Evolutionary conservation across 2,888 invertebrate species (phyloP).

Genomic region (Sipha maydis): DNA sequence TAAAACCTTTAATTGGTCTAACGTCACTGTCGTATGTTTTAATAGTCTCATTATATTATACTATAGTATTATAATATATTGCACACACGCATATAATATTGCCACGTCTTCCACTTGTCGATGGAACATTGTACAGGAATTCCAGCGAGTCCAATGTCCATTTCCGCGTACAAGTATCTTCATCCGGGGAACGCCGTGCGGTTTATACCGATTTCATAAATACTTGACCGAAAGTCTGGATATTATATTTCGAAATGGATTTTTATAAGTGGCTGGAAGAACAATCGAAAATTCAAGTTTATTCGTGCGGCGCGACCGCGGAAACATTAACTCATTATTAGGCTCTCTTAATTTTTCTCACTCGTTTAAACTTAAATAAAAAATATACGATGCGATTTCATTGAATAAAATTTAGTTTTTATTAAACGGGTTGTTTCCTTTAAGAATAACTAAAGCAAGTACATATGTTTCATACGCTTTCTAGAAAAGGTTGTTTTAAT

Average conservation of each 20-base stretch:
- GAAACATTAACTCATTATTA: not conserved
- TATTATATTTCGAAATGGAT: slow-evolving; percentile 37
- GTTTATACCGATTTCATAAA: not conserved
- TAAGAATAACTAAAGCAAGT: no score
- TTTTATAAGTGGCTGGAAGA: slow-evolving; percentile 22
- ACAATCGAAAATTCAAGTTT: not conserved
- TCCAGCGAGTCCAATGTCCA: slow-evolving; percentile 6
- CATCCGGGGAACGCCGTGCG: not conserved
- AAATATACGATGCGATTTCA: no score
- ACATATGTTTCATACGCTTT: no score
- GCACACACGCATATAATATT: not conserved
- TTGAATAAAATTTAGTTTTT: no score
- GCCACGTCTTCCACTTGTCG: not conserved
- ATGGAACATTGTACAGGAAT: not conserved
- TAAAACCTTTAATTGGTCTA: slow-evolving; percentile 53
- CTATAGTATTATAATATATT: not conserved
- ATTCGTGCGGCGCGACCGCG: not conserved
- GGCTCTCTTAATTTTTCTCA: not conserved
- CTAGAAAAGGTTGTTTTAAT: no score
- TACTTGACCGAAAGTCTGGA: slow-evolving; percentile 18
- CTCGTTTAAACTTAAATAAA: no score
- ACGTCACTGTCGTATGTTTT: slow-evolving; percentile 14
- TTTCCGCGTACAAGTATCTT: slow-evolving; percentile 11
- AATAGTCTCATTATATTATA: slow-evolving; percentile 38
- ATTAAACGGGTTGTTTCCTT: no score